A percentile compares a stretch with the other conserved stretches of the same genome.
These are phyloP conservation scores for Gibbula magus DNA, from an alignment of 2,888 invertebrate genomes.

Conservation along the genomic window DNA sequence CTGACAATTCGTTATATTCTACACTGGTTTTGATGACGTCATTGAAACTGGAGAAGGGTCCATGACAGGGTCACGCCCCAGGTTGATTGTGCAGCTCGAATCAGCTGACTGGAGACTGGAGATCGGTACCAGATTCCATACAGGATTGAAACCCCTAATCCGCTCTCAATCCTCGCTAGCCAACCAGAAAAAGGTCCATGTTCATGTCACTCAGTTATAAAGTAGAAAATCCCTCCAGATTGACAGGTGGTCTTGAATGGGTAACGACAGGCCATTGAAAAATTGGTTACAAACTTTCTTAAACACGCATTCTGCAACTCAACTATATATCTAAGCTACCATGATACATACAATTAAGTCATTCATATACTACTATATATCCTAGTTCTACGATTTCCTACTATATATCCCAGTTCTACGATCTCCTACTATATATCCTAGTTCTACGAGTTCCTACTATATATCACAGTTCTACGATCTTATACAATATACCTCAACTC, in stretches of 20 bases:
- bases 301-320: too few species aligned
- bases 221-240: background rate
- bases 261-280: too few species aligned
- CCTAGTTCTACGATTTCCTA: too few species aligned
- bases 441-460: too few species aligned
- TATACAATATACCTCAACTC: too few species aligned
- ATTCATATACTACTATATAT: too few species aligned
- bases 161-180: background rate
- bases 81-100: background rate
- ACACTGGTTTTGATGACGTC: slow-evolving; percentile 1
- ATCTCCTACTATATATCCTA: too few species aligned
- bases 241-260: background rate
- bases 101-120: background rate
- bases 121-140: background rate
- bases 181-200: background rate
- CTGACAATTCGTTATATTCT: background rate
- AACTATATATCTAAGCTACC: too few species aligned
- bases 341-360: too few species aligned
- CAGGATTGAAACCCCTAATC: background rate
- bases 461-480: too few species aligned
- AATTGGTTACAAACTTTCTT: too few species aligned
- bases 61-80: background rate
- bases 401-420: too few species aligned
- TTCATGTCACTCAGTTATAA: background rate
- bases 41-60: background rate